phyloP scores from a whole-genome alignment of 2,888 invertebrate genomes.

The Phanerotoma sp. region DNA sequence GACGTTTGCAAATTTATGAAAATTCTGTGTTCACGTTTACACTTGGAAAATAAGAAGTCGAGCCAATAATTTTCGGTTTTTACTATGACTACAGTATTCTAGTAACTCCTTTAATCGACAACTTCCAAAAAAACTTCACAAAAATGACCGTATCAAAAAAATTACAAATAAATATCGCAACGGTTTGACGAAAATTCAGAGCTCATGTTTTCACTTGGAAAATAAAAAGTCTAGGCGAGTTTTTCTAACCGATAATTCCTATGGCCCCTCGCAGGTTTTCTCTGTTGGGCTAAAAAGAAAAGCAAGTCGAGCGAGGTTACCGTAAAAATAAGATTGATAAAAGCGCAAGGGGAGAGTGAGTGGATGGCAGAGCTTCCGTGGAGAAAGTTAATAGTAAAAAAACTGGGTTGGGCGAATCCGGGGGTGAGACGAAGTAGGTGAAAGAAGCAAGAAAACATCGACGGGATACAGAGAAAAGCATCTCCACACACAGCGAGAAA shows the following conservation, averaged over 20 bases:
- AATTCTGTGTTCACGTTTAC: too few relatives aligned
- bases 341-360: conserved; percentile 1
- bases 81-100: too few relatives aligned
- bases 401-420: neutral
- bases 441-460: conserved; percentile 7
- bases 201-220: conserved; percentile 5
- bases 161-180: conserved; percentile 8
- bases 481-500: neutral
- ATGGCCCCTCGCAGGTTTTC: neutral
- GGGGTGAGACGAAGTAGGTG: neutral
- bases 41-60: too few relatives aligned
- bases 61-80: too few relatives aligned
- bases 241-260: neutral
- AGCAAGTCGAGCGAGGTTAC: conserved; percentile 5
- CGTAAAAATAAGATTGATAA: conserved; percentile 15
- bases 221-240: conserved; percentile 6
- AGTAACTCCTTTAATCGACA: neutral
- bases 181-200: conserved; percentile 12
- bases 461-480: neutral
- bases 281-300: neutral
- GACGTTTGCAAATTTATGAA: too few relatives aligned
- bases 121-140: neutral
- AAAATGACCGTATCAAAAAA: conserved; percentile 8
- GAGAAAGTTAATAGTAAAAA: neutral
- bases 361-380: neutral